phyloP scores from a whole-genome alignment of 2,113 vertebrate genomes.

The Cynocephalus volans region DNA sequence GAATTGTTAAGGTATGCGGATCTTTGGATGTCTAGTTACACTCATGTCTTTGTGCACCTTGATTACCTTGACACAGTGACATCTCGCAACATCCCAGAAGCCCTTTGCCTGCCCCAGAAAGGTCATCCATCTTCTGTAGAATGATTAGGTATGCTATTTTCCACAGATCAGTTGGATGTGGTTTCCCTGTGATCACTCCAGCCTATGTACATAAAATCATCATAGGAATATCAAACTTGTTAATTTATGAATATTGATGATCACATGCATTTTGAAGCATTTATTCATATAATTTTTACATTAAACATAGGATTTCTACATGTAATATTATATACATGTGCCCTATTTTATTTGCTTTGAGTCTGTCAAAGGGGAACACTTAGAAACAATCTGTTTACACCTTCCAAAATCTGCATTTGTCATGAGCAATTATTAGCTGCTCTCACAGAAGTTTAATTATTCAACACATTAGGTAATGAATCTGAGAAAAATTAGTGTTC shows the following conservation, averaged over 20 bases:
- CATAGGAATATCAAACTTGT: constrained; percentile 1
- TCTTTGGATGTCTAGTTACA: background rate
- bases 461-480: constrained; percentile 5
- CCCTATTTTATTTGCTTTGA: constrained; percentile 8
- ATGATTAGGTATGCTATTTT: background rate
- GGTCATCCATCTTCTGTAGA: background rate
- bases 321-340: background rate
- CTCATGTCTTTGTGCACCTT: background rate
- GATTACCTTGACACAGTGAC: background rate
- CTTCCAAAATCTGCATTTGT: background rate
- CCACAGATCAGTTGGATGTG: background rate
- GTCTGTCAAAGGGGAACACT: background rate
- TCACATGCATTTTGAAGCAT: background rate
- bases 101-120: background rate
- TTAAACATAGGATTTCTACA: background rate
- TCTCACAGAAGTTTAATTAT: constrained; percentile 2
- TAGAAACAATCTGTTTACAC: constrained; percentile 4
- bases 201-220: background rate
- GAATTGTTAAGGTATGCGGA: background rate
- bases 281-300: background rate
- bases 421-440: background rate
- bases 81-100: background rate
- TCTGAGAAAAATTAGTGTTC: background rate
- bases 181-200: background rate
- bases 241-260: background rate